Base-by-base conservation (phyloP, 2,888 invertebrate genomes). In the Aplocera efformata region DNA sequence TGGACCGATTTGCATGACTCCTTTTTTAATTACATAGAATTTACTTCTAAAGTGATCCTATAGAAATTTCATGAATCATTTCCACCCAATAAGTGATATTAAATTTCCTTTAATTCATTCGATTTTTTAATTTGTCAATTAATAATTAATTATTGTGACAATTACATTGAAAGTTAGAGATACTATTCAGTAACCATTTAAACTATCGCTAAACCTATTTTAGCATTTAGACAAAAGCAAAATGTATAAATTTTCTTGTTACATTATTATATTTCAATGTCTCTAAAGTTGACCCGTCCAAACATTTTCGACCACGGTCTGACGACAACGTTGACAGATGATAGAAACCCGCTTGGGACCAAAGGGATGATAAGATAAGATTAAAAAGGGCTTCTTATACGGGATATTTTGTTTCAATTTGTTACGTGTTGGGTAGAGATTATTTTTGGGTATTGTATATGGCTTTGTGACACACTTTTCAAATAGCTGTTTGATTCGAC, bases 361-460 rank as follows among this genome's bases (percentile, higher is more conserved):
- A 27, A 51, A 48, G 45, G 48, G 49, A 50, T 38, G 36, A 41
- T 21, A n/a, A 42, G 47, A 48, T 48, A 49, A 54, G 54, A 54
- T 54, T 54, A 54, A 51, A 54, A 51, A 43, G 48, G 48, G 45
- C 42, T 47, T 47, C 40, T 27, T 40, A 28, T 49, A 45, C 48
- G 47, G 41, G 45, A 43, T 50, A 54, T 51, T 54, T 51, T 49
- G 51, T 49, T 54, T 54, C 54, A 54, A 54, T 54, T 54, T 51
- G 38, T 38, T 51, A 37, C 36, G 41, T 30, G 38, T 51, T 54
- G 38, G 24, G 21, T 47, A 32, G 37, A 45, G 46, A 46, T 44
- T 49, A 40, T 42, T 38, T 40, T 44, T 38, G 10, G 33, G 23
- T 11, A 7, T n/a, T 8, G 22, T 1, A 22, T 6, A 13, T 22